phyloP scores from a whole-genome alignment of 2,113 vertebrate species.

The Hemibagrus wyckioides region DNA sequence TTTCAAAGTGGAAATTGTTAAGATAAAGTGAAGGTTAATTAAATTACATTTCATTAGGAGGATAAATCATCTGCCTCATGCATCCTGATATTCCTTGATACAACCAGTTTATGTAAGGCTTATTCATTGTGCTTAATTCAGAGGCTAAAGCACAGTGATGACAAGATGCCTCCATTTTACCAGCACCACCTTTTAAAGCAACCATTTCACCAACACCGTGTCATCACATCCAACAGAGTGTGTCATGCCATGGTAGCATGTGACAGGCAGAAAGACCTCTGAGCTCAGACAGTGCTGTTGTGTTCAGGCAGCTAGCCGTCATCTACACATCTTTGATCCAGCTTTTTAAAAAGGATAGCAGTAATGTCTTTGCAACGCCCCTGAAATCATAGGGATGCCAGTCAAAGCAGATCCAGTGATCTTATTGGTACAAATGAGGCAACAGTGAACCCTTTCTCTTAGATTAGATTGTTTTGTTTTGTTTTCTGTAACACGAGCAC shows the following conservation, averaged over 20 bases:
- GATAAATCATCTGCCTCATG: not conserved
- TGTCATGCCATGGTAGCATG: not conserved
- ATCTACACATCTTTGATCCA: slow-evolving; percentile 27
- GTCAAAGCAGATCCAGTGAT: not conserved
- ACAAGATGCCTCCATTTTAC: not conserved
- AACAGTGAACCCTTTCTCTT: not conserved
- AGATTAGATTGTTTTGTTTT: not conserved
- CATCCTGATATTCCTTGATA: not conserved
- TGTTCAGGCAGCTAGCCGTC: not conserved
- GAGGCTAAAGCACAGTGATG: not conserved
- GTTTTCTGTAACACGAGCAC: not conserved
- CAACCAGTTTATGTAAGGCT: slow-evolving; percentile 14
- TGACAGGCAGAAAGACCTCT: slow-evolving; percentile 7
- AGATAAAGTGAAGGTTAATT: slow-evolving; percentile 12
- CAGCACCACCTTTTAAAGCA: not conserved
- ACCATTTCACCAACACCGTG: not conserved
- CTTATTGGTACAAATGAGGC: not conserved
- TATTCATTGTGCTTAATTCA: not conserved
- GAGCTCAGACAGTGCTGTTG: not conserved
- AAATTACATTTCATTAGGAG: slow-evolving; percentile 6
- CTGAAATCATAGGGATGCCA: slow-evolving; percentile 5
- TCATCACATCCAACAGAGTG: not conserved
- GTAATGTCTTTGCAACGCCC: slow-evolving; percentile 1
- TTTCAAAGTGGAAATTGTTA: not conserved
- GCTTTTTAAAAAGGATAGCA: slow-evolving; percentile 17